Evolutionary conservation across 2,113 vertebrate species (phyloP), one percentile per base, ranked within the genome.

Genomic region (Phalacrocorax pelagicus): DNA sequence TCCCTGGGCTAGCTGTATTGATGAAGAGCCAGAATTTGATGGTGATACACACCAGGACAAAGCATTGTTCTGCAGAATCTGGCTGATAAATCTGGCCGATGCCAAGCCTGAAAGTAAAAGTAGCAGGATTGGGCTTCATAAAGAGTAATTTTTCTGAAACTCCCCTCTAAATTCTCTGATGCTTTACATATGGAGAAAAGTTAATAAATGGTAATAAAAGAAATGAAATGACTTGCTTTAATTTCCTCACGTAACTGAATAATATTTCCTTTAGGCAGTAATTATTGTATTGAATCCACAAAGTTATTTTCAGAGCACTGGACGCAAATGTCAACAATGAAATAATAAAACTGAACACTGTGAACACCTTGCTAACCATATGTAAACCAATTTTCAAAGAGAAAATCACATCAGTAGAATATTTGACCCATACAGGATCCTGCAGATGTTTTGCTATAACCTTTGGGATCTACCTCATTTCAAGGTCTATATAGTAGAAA

Each of bases 401-500:
- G 84, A 96, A 97, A 97, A 97, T 96, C 94, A 96, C 92, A 96
- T 73, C 96, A 95, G 74, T 95, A 95, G 83, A 97, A 88, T 97
- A 96, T 97, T 89, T 97, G 97, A 98, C 97, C 96, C 93, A 71
- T 85, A 75, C 42, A 94, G 87, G 61, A 67, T 97, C 90, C 97
- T 96, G 94, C 97, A 98, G 96, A 97, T 98, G 96, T 97, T 97
- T 97, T 96, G 78, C 92, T 88, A 30, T 69, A 95, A 92, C 71
- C 91, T 96, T 96, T 97, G 91, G 94, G 96, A 97, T 97, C 69
- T 96, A 96, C 73, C 91, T 98, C 92, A 96, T 98, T 98, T 98
- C 97, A 97, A 97, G 97, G 96, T 97, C 97, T 97, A 94, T 95
- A 96, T 96, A 97, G 94, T 97, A 97, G 96, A 97, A 98, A 98